A percentile compares a stretch with the other conserved stretches of the same genome.
Evolutionary conservation across 2,888 invertebrate species (phyloP).

Genomic region (Panorpa germanica): DNA sequence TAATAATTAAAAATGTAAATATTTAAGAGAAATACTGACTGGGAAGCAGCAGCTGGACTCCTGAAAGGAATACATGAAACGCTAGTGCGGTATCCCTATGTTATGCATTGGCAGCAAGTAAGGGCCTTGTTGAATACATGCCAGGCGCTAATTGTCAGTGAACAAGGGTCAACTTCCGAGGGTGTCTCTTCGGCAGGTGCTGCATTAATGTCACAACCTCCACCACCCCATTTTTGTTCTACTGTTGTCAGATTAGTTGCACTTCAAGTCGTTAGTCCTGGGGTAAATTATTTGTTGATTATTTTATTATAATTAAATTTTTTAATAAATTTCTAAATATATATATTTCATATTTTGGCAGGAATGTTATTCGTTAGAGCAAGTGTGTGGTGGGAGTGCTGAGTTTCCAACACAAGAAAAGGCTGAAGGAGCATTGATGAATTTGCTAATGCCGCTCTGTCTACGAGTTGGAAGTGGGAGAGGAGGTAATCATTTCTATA

Average conservation of each 20-base stretch:
- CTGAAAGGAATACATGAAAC: conserved; percentile 92
- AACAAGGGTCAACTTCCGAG: conserved; percentile 30
- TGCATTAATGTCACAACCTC: conserved; percentile 76
- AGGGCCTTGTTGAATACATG: conserved; percentile 73
- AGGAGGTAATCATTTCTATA: conserved; percentile 52
- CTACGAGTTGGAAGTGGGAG: conserved; percentile 87
- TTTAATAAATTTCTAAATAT: conserved; percentile 3
- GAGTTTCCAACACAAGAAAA: conserved; percentile 80
- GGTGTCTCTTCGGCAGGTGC: conserved; percentile 69
- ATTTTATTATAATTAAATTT: conserved; percentile 9
- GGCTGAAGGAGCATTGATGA: conserved; percentile 89
- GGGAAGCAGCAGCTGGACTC: conserved; percentile 90
- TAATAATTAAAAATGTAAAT: not conserved
- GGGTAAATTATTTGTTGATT: conserved; percentile 32
- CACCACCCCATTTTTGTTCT: conserved; percentile 88
- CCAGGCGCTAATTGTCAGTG: conserved; percentile 40
- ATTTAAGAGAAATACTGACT: conserved; percentile 76
- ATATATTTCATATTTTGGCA: conserved; percentile 16
- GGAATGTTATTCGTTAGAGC: conserved; percentile 80
- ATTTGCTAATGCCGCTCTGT: conserved; percentile 90
- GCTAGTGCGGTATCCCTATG: conserved; percentile 80
- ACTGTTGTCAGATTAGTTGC: conserved; percentile 91
- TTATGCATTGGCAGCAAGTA: conserved; percentile 90
- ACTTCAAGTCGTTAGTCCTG: conserved; percentile 84
- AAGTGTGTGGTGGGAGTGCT: conserved; percentile 83